Conservation (phyloP, 2,113 vertebrate genomes). For the Phrynosoma blainvillii region DNA sequence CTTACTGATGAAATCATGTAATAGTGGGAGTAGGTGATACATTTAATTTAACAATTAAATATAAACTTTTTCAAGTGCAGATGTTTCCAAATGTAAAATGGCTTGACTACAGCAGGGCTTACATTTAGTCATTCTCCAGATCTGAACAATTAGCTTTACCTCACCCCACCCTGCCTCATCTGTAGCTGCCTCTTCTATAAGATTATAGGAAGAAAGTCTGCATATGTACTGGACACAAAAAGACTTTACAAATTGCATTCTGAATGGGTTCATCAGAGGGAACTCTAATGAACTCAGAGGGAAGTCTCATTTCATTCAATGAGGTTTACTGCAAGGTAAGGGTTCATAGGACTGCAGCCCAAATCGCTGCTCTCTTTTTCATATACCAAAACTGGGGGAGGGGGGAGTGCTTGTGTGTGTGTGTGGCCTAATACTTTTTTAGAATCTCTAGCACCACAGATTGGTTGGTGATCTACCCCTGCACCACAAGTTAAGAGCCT, state of each 20-base stretch:
- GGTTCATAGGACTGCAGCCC: not conserved
- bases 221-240: too few relatives aligned
- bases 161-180: too few relatives aligned
- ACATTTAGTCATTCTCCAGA: not conserved
- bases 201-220: too few relatives aligned
- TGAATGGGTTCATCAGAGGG: too few relatives aligned
- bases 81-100: not conserved
- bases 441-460: not conserved
- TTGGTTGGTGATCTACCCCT: not conserved
- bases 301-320: too few relatives aligned
- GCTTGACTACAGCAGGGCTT: not conserved
- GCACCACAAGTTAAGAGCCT: not conserved
- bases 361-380: not conserved
- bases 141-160: not conserved
- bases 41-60: not conserved
- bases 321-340: too few relatives aligned
- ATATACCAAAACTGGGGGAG: not conserved
- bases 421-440: not conserved
- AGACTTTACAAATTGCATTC: too few relatives aligned
- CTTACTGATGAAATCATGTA: conserved; percentile 24
- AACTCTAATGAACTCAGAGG: too few relatives aligned
- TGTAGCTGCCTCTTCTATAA: too few relatives aligned
- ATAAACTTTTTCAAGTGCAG: not conserved
- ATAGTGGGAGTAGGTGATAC: conserved; percentile 17
- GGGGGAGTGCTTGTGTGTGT: not conserved